These are phyloP conservation scores for Argopecten irradians DNA, from an alignment of 1,140 invertebrate species.

Conservation along the genomic window DNA sequence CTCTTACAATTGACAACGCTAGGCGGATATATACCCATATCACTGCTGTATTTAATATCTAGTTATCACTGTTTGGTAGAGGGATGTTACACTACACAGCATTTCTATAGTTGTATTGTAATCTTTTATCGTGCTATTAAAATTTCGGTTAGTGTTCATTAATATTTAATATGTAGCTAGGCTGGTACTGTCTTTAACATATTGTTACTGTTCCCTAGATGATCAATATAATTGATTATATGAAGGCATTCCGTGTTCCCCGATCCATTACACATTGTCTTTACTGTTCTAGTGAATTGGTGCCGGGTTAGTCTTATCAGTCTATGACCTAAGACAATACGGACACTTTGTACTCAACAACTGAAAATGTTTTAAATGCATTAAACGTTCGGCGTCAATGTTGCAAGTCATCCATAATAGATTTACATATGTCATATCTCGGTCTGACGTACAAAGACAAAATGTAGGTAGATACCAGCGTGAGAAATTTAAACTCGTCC, in stretches of 20 bases:
- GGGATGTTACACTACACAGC: background rate
- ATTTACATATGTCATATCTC: background rate
- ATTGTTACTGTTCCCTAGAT: background rate
- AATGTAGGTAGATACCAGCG: background rate
- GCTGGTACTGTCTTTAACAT: background rate
- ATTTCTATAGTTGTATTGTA: background rate
- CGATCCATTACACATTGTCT: background rate
- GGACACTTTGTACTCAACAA: background rate
- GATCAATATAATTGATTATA: constrained; percentile 12
- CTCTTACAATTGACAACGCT: background rate
- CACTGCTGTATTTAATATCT: background rate
- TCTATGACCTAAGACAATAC: background rate
- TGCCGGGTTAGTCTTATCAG: background rate
- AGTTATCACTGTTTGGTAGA: background rate
- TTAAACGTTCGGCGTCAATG: background rate
- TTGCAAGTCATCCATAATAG: background rate
- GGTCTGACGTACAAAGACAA: background rate
- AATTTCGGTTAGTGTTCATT: background rate
- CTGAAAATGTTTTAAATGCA: background rate
- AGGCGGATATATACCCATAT: background rate
- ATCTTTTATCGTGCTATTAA: constrained; percentile 17
- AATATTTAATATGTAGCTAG: background rate
- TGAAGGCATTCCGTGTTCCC: background rate
- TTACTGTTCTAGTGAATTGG: background rate
- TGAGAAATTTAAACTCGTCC: background rate